These are phyloP conservation scores for Drosophila cognata DNA, from an alignment of 2,888 invertebrate genomes.

Conservation along the genomic window DNA sequence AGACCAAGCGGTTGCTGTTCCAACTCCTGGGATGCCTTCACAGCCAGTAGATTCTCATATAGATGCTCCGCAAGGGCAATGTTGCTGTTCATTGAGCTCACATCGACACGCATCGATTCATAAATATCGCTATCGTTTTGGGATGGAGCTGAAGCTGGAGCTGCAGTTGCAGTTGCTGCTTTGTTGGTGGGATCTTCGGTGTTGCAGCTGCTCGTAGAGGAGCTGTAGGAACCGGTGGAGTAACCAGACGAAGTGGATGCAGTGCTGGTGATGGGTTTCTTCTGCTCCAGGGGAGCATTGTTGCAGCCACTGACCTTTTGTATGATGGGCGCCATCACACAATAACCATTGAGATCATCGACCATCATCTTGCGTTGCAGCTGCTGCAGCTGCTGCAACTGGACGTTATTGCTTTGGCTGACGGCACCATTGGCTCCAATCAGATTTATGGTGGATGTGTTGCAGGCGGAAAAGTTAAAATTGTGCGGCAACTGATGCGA, in stretches of 20 bases:
- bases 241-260: slow-evolving; percentile 81
- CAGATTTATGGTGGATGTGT: slow-evolving; percentile 83
- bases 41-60: slow-evolving; percentile 82
- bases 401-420: slow-evolving; percentile 42
- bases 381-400: slow-evolving; percentile 47
- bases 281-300: slow-evolving; percentile 11
- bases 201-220: slow-evolving; percentile 74
- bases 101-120: slow-evolving; percentile 75
- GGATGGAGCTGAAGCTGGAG: not conserved
- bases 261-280: slow-evolving; percentile 54
- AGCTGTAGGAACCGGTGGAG: slow-evolving; percentile 76
- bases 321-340: slow-evolving; percentile 84
- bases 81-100: slow-evolving; percentile 47
- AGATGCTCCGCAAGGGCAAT: slow-evolving; percentile 72
- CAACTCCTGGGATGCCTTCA: slow-evolving; percentile 81
- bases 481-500: slow-evolving; percentile 83
- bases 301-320: slow-evolving; percentile 51
- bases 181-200: slow-evolving; percentile 50
- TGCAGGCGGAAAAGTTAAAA: slow-evolving; percentile 85
- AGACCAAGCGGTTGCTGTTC: slow-evolving; percentile 58
- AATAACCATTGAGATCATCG: slow-evolving; percentile 84
- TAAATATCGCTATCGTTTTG: slow-evolving; percentile 79
- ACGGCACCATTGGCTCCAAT: slow-evolving; percentile 83
- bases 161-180: not conserved
- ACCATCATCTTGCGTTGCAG: slow-evolving; percentile 73